Evolutionary conservation across 2,888 invertebrate species (phyloP).

Genomic region (Melieria omissa): DNA sequence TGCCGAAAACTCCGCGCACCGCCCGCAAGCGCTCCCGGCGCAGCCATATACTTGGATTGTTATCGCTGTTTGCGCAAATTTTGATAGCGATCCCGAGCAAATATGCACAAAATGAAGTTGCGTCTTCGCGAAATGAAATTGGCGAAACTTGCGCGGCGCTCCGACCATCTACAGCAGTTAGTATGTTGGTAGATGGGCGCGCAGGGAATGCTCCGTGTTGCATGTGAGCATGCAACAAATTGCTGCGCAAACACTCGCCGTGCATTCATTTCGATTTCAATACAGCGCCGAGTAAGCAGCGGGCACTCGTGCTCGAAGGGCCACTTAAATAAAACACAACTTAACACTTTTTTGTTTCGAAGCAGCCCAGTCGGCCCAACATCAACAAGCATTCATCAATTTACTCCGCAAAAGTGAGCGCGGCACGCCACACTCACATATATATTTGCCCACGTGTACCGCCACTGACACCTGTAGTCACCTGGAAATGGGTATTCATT

Average conservation of each 20-base stretch:
- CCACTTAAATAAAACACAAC: no score
- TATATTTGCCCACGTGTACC: not conserved
- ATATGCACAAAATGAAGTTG: constrained; percentile 23
- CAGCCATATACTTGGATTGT: constrained; percentile 23
- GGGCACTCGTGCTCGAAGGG: no score
- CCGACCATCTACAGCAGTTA: no score
- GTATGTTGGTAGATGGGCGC: no score
- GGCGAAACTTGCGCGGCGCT: no score
- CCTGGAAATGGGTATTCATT: not conserved
- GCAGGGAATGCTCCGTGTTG: no score
- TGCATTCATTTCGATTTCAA: no score
- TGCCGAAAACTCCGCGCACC: not conserved
- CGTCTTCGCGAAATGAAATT: not conserved
- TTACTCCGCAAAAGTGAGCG: not conserved
- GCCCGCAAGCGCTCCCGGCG: not conserved
- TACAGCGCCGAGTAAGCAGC: no score
- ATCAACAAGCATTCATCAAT: not conserved
- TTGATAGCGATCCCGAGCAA: constrained; percentile 14
- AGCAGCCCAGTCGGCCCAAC: no score
- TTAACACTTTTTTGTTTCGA: no score
- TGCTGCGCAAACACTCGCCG: no score
- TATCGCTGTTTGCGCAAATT: constrained; percentile 20
- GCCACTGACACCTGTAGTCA: not conserved
- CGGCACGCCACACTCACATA: not conserved
- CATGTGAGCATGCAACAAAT: no score